phyloP scores from a whole-genome alignment of 2,797 vertebrate genomes.

The Amphiprion clarkii region DNA sequence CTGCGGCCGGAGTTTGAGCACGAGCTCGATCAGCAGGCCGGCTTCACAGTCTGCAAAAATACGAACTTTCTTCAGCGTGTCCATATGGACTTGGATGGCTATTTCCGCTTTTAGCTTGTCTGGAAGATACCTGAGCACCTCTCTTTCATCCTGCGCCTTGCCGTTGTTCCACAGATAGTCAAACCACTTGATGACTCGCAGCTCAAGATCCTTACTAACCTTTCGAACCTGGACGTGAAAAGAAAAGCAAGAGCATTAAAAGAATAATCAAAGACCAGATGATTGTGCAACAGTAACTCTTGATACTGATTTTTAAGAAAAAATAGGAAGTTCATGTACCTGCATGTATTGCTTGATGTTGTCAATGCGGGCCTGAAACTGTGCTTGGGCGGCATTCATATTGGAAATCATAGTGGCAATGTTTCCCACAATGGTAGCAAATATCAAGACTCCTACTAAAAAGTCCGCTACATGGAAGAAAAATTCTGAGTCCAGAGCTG shows the following conservation, averaged over 20 bases:
- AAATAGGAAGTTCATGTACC: constrained; percentile 42
- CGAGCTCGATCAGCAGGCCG: constrained; percentile 93
- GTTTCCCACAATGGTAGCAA: constrained; percentile 98
- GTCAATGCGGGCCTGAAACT: constrained; percentile 95
- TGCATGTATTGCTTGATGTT: constrained; percentile 99
- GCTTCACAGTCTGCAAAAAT: constrained; percentile 98
- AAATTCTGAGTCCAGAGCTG: constrained; percentile 94
- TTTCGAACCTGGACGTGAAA: constrained; percentile 86
- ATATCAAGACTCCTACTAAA: constrained; percentile 95
- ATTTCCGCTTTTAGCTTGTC: constrained; percentile 97
- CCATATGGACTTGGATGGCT: constrained; percentile 96
- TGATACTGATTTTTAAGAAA: neutral
- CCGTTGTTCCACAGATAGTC: constrained; percentile 98
- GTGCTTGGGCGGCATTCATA: constrained; percentile 96
- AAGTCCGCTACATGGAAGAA: constrained; percentile 95
- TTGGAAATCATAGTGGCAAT: constrained; percentile 99
- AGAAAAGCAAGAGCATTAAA: constrained; percentile 6
- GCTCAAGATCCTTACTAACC: constrained; percentile 94
- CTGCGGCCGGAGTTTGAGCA: constrained; percentile 93
- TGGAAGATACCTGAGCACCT: constrained; percentile 94
- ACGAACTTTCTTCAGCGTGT: constrained; percentile 94
- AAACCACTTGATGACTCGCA: constrained; percentile 96
- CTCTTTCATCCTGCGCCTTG: constrained; percentile 93
- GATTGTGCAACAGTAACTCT: neutral
- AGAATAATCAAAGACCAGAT: neutral